These are phyloP conservation scores for Coenonympha arcania DNA, from an alignment of 2,888 invertebrate genomes.

Conservation along the genomic window DNA sequence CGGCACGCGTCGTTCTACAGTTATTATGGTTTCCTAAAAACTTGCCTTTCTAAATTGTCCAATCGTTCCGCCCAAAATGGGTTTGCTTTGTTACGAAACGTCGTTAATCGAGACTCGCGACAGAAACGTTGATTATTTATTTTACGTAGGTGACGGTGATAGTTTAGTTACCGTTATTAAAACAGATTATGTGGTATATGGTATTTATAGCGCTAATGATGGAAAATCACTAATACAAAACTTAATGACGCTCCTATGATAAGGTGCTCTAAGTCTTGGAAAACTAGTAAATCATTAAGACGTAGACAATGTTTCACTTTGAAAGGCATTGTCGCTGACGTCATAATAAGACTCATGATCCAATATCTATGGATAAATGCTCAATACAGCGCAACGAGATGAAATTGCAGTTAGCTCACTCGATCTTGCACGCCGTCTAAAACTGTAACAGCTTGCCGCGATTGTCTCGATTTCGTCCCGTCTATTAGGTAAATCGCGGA, in stretches of 20 bases:
- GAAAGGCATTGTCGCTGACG: no score
- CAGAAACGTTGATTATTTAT: background rate
- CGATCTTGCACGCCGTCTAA: no score
- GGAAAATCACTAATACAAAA: background rate
- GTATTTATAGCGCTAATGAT: background rate
- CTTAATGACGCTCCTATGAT: background rate
- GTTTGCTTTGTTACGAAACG: slow-evolving; percentile 13
- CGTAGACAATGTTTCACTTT: no score
- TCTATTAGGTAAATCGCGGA: no score
- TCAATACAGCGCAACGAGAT: no score
- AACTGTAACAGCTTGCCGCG: no score
- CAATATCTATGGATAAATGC: no score
- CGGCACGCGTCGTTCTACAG: slow-evolving; percentile 30
- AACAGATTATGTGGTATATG: background rate
- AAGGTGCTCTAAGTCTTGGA: no score
- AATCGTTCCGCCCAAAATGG: slow-evolving; percentile 7
- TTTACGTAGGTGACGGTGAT: background rate
- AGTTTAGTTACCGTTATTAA: background rate
- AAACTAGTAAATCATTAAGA: no score
- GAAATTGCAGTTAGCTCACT: no score
- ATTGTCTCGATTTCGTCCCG: no score
- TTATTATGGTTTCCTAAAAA: slow-evolving; percentile 12
- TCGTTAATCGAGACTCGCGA: slow-evolving; percentile 1
- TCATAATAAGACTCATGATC: no score
- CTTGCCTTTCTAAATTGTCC: slow-evolving; percentile 25